phyloP scores from a whole-genome alignment of 2,113 vertebrate species.

The Anthoscopus minutus region DNA sequence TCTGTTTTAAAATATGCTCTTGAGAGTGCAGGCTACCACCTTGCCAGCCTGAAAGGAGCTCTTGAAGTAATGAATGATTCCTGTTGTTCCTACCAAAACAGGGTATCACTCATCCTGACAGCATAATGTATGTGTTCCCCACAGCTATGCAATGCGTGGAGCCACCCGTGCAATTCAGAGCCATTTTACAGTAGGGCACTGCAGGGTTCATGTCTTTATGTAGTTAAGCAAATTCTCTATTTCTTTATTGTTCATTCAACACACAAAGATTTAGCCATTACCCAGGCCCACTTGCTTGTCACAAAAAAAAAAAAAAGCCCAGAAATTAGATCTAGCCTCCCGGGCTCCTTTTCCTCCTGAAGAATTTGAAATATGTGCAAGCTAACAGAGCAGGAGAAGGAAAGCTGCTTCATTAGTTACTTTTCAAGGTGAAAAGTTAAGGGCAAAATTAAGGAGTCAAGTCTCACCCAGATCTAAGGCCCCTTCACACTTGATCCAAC shows the following conservation, averaged over 20 bases:
- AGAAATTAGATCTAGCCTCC: neutral
- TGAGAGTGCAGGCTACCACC: neutral
- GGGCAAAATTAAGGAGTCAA: neutral
- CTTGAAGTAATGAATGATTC: constrained; percentile 32
- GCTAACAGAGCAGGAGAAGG: neutral
- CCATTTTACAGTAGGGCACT: neutral
- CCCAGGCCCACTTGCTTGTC: neutral
- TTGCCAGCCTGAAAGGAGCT: neutral
- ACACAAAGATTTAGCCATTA: neutral
- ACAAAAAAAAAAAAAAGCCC: neutral
- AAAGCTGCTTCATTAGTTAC: neutral
- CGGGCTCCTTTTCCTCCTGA: neutral
- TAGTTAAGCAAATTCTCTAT: neutral
- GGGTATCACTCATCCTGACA: constrained; percentile 56
- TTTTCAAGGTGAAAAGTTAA: neutral
- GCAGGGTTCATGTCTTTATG: neutral
- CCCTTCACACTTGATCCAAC: neutral
- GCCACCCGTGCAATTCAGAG: neutral
- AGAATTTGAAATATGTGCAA: neutral
- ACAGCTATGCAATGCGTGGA: neutral
- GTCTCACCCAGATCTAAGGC: neutral
- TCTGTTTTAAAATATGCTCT: neutral
- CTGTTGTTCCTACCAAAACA: constrained; percentile 39
- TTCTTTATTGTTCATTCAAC: constrained; percentile 11
- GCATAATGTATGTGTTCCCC: neutral